These are phyloP conservation scores for Enoplosus armatus DNA, from an alignment of 2,797 vertebrate genomes.

Conservation along the genomic window DNA sequence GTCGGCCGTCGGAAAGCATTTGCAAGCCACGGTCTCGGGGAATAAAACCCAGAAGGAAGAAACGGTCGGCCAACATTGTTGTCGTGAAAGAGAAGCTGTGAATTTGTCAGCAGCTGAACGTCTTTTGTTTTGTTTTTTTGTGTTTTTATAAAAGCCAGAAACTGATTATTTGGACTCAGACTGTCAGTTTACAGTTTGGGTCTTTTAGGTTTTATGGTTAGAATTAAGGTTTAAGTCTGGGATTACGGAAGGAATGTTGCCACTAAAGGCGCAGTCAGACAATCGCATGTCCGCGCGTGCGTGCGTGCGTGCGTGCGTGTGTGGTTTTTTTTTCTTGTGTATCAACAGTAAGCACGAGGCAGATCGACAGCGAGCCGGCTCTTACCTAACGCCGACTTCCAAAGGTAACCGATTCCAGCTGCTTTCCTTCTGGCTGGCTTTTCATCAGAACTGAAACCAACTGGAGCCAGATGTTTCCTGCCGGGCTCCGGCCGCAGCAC, in stretches of 20 bases:
- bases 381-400: conserved; percentile 48
- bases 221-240: background rate
- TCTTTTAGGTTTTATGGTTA: conserved; percentile 8
- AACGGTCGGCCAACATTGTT: background rate
- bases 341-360: conserved; percentile 17
- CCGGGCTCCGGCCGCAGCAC: conserved; percentile 21
- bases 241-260: background rate
- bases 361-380: conserved; percentile 1
- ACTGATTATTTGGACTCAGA: conserved; percentile 1
- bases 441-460: conserved; percentile 51
- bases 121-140: too few relatives aligned
- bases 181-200: background rate
- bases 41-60: background rate
- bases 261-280: background rate
- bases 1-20: background rate
- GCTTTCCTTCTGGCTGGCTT: conserved; percentile 37
- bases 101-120: background rate
- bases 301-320: too few relatives aligned
- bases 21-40: background rate
- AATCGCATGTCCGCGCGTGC: conserved; percentile 1
- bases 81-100: background rate
- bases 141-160: too few relatives aligned
- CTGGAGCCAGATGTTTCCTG: conserved; percentile 74
- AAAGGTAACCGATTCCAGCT: conserved; percentile 62
- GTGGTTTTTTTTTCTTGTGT: too few relatives aligned